Conservation (phyloP, 2,888 invertebrate genomes). For the Empis stercorea region DNA sequence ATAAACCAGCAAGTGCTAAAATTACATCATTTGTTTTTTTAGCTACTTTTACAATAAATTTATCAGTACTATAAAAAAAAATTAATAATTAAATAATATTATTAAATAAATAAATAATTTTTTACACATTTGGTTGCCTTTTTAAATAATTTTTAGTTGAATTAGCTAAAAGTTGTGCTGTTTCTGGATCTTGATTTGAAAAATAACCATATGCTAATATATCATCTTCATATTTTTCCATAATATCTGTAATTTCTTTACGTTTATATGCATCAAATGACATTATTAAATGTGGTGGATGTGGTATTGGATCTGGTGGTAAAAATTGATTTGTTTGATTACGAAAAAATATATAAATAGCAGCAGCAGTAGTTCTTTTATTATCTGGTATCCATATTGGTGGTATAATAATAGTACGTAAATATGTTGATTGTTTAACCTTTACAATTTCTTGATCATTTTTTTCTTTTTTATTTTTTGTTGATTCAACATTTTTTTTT, state of each 20-base stretch:
- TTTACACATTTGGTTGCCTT: slow-evolving; percentile 23
- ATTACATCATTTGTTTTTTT: slow-evolving; percentile 50
- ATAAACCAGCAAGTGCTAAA: slow-evolving; percentile 46
- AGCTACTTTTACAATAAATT: slow-evolving; percentile 54
- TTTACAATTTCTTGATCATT: not conserved
- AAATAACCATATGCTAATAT: slow-evolving; percentile 58
- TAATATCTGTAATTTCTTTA: slow-evolving; percentile 43
- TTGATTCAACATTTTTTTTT: slow-evolving; percentile 13
- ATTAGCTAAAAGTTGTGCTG: slow-evolving; percentile 50
- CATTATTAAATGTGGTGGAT: slow-evolving; percentile 52
- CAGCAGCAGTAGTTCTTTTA: slow-evolving; percentile 43
- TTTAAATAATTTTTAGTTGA: slow-evolving; percentile 43
- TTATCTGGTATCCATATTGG: slow-evolving; percentile 44
- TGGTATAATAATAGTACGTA: slow-evolving; percentile 33
- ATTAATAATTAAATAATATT: not conserved
- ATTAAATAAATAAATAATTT: not conserved
- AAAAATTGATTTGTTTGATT: slow-evolving; percentile 36
- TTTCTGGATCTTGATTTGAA: slow-evolving; percentile 43
- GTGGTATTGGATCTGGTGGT: slow-evolving; percentile 45
- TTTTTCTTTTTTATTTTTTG: not conserved
- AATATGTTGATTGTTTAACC: not conserved
- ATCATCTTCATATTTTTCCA: slow-evolving; percentile 38
- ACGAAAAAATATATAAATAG: slow-evolving; percentile 42
- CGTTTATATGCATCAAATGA: slow-evolving; percentile 55
- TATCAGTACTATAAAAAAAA: slow-evolving; percentile 42